Conservation (phyloP, 1,140 invertebrate genomes). For the Brachionus rubens region DNA sequence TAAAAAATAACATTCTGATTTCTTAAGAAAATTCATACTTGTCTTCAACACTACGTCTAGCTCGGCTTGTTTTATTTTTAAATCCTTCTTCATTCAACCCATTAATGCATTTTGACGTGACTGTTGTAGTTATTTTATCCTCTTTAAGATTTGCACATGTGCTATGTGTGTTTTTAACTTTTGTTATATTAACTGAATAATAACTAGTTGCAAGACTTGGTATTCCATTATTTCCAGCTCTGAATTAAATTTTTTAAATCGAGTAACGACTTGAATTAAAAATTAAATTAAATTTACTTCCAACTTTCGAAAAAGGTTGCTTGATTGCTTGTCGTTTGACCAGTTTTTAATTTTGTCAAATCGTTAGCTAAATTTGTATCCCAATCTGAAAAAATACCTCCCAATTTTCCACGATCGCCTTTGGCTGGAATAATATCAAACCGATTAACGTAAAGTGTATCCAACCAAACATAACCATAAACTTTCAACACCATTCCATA, state of each 20-base stretch:
- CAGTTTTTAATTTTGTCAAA: background rate
- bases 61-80: background rate
- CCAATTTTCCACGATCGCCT: background rate
- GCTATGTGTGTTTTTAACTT: background rate
- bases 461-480: slow-evolving; percentile 2
- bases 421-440: slow-evolving; percentile 1
- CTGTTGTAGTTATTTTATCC: background rate
- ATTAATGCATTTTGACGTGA: background rate
- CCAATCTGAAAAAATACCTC: background rate
- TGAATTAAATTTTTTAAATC: background rate
- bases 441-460: background rate
- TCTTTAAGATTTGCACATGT: background rate
- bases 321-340: background rate
- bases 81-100: background rate
- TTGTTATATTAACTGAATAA: background rate
- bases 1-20: background rate
- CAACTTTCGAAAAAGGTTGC: background rate
- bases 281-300: background rate
- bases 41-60: background rate
- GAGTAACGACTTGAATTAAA: background rate
- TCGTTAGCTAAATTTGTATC: background rate
- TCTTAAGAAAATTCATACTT: background rate
- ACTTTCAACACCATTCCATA: background rate
- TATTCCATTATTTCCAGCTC: background rate
- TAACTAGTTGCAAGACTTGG: background rate